Evolutionary conservation across 1,140 invertebrate species (phyloP).

Genomic region (Apis cerana): DNA sequence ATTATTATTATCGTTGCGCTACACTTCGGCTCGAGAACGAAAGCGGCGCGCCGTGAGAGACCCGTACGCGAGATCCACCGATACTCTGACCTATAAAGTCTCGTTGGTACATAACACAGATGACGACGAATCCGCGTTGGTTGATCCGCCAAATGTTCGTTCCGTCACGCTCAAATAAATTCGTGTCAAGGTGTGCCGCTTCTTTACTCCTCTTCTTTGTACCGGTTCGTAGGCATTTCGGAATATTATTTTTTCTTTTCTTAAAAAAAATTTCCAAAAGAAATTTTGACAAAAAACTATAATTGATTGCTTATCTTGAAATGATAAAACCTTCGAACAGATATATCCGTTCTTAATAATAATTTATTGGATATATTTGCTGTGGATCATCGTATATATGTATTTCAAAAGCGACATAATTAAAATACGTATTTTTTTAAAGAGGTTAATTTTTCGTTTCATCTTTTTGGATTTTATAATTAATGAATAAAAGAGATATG

Average conservation of each 20-base stretch:
- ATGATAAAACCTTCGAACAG: no score
- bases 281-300: no score
- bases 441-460: no score
- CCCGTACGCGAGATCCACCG: neutral
- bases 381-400: no score
- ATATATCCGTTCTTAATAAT: no score
- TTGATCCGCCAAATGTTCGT: neutral
- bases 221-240: neutral
- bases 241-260: neutral
- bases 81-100: conserved; percentile 43
- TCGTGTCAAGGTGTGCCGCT: conserved; percentile 21
- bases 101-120: neutral
- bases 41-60: conserved; percentile 13
- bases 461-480: neutral
- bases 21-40: conserved; percentile 60
- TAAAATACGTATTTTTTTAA: no score
- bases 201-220: neutral
- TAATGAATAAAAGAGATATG: neutral
- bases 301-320: no score
- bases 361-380: no score
- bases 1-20: conserved; percentile 68
- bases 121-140: neutral
- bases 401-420: no score
- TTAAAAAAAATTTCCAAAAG: no score
- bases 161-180: conserved; percentile 11